Percentiles rank a stretch among this genome's conserved stretches.
These are phyloP conservation scores for Caenorhabditis brenneri DNA, from an alignment of 1,140 invertebrate genomes.

Conservation along the genomic window DNA sequence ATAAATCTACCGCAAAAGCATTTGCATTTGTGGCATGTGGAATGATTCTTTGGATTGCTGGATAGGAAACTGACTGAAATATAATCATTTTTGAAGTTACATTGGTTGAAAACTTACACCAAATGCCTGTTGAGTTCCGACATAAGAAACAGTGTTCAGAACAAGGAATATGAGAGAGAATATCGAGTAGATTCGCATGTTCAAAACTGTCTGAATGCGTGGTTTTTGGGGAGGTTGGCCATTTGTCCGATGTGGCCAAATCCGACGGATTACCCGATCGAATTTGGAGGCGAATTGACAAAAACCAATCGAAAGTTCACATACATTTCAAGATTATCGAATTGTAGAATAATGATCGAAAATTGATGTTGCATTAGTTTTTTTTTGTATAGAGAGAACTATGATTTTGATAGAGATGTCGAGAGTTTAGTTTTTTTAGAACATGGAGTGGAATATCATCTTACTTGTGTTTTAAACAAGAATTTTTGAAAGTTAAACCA, in stretches of 20 bases:
- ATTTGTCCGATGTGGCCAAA: slow-evolving; percentile 14
- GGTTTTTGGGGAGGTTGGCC: background rate
- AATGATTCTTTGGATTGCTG: background rate
- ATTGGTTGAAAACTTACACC: too few relatives aligned
- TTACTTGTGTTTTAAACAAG: too few relatives aligned
- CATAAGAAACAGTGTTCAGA: background rate
- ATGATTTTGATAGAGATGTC: background rate
- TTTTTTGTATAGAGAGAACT: background rate
- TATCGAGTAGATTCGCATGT: background rate
- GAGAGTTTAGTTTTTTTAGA: background rate
- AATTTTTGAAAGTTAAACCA: too few relatives aligned
- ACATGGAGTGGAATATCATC: too few relatives aligned
- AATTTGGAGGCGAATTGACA: background rate
- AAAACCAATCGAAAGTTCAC: slow-evolving; percentile 14
- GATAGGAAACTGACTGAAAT: background rate
- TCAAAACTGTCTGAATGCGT: slow-evolving; percentile 2
- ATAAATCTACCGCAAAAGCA: slow-evolving; percentile 19
- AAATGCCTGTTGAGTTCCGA: background rate
- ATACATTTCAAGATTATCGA: background rate
- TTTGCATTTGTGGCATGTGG: slow-evolving; percentile 9
- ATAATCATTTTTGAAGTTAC: too few relatives aligned
- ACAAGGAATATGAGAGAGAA: background rate
- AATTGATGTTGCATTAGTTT: background rate
- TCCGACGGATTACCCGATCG: slow-evolving; percentile 7
- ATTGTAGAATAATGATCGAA: background rate